These are phyloP conservation scores for Dascillus cervinus DNA, from an alignment of 2,888 invertebrate genomes.

Conservation along the genomic window DNA sequence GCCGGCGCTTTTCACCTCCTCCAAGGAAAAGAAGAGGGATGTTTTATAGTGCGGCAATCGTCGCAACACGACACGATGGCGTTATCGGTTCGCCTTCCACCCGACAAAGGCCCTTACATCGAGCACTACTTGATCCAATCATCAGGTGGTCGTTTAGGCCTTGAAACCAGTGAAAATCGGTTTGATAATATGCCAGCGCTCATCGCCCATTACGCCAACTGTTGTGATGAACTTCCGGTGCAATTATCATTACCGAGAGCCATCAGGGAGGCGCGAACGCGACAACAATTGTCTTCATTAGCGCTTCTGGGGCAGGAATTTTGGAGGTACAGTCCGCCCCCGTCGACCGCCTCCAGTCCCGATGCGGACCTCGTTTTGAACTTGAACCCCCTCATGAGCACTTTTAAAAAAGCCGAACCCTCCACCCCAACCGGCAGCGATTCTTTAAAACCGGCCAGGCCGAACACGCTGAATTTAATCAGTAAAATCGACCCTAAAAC, in stretches of 20 bases:
- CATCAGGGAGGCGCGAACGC: slow-evolving; percentile 78
- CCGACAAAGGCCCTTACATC: slow-evolving; percentile 82
- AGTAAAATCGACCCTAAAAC: slow-evolving; percentile 40
- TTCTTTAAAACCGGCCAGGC: slow-evolving; percentile 58
- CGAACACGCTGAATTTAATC: slow-evolving; percentile 72
- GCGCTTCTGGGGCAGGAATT: slow-evolving; percentile 85
- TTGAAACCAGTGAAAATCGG: slow-evolving; percentile 90
- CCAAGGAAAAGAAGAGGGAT: slow-evolving; percentile 89
- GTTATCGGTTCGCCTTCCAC: slow-evolving; percentile 81
- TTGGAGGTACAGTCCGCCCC: slow-evolving; percentile 52
- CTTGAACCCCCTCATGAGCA: slow-evolving; percentile 67
- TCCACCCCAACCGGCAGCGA: slow-evolving; percentile 44
- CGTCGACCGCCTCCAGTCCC: slow-evolving; percentile 43
- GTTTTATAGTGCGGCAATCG: slow-evolving; percentile 91
- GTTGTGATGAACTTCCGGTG: slow-evolving; percentile 90
- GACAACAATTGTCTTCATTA: slow-evolving; percentile 83
- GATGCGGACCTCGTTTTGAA: slow-evolving; percentile 64
- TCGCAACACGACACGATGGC: slow-evolving; percentile 94
- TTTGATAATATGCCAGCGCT: slow-evolving; percentile 89
- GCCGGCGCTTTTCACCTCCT: slow-evolving; percentile 90
- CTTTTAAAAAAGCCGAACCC: slow-evolving; percentile 58
- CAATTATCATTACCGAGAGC: slow-evolving; percentile 79
- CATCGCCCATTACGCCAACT: slow-evolving; percentile 89
- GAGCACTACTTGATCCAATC: slow-evolving; percentile 95
- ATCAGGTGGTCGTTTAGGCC: slow-evolving; percentile 67